Evolutionary conservation across 30 jellyfish, hydroid and myxozoan genomes (phyloP).

Genomic region (Pelagia noctiluca): DNA sequence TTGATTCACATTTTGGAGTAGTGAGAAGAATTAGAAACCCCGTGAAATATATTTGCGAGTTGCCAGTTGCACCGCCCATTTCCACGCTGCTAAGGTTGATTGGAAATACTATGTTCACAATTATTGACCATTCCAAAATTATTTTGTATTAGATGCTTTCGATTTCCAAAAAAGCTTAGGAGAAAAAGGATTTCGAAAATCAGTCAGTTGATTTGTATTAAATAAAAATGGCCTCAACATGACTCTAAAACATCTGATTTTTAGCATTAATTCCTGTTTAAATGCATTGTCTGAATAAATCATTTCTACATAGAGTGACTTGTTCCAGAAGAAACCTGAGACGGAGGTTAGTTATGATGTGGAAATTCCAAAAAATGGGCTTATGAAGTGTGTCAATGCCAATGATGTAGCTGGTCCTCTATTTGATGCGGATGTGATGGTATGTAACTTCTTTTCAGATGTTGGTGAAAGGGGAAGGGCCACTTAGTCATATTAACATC

Average conservation of each 20-base stretch:
- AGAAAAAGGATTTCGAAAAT: background rate
- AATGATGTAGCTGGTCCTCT: background rate
- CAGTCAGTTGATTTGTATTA: background rate
- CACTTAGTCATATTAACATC: background rate
- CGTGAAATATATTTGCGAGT: no score
- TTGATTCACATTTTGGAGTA: no score
- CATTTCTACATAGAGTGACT: constrained; percentile 33
- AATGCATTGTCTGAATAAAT: background rate
- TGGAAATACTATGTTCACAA: no score
- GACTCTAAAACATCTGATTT: no score
- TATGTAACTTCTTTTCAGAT: background rate
- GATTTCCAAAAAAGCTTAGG: background rate
- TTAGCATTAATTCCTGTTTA: no score
- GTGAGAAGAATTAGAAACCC: no score
- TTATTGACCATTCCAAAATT: background rate
- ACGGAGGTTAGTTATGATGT: constrained; percentile 27
- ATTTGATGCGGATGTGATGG: constrained; percentile 37
- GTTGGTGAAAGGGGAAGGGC: background rate
- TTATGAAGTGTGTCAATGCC: background rate
- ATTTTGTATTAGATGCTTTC: background rate
- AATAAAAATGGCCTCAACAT: background rate
- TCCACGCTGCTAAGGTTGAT: no score
- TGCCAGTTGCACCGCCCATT: no score
- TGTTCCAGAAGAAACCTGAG: constrained; percentile 32
- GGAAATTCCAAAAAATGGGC: constrained; percentile 44